Evolutionary conservation across 2,888 invertebrate species (phyloP).

Genomic region (Parnassius glacialis): DNA sequence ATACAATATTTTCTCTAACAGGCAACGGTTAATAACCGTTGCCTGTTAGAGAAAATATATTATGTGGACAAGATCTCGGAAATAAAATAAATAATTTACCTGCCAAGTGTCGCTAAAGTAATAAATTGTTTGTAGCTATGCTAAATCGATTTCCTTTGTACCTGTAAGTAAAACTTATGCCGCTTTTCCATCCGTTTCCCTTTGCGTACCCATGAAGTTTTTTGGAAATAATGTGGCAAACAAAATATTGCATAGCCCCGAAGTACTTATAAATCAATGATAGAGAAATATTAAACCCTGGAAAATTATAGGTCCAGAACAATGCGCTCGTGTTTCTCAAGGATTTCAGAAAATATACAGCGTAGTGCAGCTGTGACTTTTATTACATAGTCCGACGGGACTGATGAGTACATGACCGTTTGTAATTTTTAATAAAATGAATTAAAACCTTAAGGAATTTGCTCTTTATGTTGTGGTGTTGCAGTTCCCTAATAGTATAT

Average conservation of each 20-base stretch:
- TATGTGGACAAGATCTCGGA: constrained; percentile 3
- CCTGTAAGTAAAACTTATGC: constrained; percentile 48
- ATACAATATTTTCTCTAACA: neutral
- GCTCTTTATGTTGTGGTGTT: too few relatives aligned
- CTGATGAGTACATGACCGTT: too few relatives aligned
- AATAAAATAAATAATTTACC: constrained; percentile 24
- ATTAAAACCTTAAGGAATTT: too few relatives aligned
- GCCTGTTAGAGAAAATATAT: too few relatives aligned
- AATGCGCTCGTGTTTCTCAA: neutral
- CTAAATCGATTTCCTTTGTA: constrained; percentile 30
- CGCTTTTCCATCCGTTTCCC: constrained; percentile 49
- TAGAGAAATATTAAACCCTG: constrained; percentile 35
- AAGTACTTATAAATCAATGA: constrained; percentile 69
- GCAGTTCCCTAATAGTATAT: too few relatives aligned
- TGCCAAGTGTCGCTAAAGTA: constrained; percentile 14
- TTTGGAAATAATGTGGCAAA: constrained; percentile 65
- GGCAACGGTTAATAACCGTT: constrained; percentile 2
- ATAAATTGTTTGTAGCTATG: constrained; percentile 25
- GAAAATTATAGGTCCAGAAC: constrained; percentile 7
- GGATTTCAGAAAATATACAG: neutral
- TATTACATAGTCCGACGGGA: too few relatives aligned
- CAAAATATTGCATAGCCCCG: constrained; percentile 59
- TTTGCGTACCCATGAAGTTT: constrained; percentile 57
- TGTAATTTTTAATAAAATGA: too few relatives aligned
- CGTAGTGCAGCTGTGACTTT: too few relatives aligned